phyloP scores from a whole-genome alignment of 2,797 vertebrate genomes.

The Euthynnus affinis region DNA sequence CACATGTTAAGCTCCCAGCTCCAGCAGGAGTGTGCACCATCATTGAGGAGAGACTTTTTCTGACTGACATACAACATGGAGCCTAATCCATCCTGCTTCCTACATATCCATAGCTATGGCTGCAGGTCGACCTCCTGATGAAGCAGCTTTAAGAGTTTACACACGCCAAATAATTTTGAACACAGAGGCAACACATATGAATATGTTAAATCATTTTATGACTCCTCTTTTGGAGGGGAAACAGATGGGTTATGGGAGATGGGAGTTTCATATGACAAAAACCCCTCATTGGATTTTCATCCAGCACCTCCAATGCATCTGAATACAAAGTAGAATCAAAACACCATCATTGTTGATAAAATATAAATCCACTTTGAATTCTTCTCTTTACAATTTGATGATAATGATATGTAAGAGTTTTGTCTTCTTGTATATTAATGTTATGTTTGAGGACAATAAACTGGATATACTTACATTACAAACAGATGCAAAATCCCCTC shows the following conservation, averaged over 20 bases:
- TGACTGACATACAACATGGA: conserved; percentile 7
- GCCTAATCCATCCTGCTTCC: conserved; percentile 25
- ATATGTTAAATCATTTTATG: conserved; percentile 36
- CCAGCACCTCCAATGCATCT: neutral
- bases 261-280: conserved; percentile 20
- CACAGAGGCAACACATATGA: conserved; percentile 17
- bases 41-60: neutral
- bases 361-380: conserved; percentile 22
- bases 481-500: conserved; percentile 10
- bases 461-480: conserved; percentile 17
- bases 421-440: conserved; percentile 28
- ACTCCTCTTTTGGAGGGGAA: conserved; percentile 23
- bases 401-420: neutral
- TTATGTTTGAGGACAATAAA: conserved; percentile 26
- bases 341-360: conserved; percentile 24
- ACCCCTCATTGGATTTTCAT: conserved; percentile 14
- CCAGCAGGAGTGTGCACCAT: conserved; percentile 5
- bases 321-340: conserved; percentile 29
- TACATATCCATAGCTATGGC: conserved; percentile 25
- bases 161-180: conserved; percentile 16
- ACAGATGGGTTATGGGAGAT: conserved; percentile 30
- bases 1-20: conserved; percentile 28
- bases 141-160: conserved; percentile 25
- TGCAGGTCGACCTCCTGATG: conserved; percentile 23
- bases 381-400: neutral